These are phyloP conservation scores for Cheilosia pagana DNA, from an alignment of 2,888 invertebrate genomes.

Conservation along the genomic window DNA sequence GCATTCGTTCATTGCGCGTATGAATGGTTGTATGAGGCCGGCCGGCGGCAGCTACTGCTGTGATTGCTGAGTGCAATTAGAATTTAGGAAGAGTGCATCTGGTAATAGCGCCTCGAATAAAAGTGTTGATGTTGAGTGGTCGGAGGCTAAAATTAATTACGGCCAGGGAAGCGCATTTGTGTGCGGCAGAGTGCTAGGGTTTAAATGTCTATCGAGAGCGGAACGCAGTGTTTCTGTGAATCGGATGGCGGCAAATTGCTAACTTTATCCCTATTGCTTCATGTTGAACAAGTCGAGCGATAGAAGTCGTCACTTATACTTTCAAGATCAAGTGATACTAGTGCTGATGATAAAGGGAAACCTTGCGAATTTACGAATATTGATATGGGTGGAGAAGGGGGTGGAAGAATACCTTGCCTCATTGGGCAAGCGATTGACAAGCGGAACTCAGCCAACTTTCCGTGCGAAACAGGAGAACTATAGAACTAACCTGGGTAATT, in stretches of 20 bases:
- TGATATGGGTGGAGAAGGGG: no score
- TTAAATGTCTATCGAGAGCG: background rate
- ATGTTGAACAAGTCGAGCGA: background rate
- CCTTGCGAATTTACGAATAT: no score
- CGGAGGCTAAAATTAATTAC: background rate
- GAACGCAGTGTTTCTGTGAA: background rate
- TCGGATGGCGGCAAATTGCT: background rate
- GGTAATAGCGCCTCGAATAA: slow-evolving; percentile 45
- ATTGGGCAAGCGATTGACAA: no score
- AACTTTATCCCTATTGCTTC: background rate
- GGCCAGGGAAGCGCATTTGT: background rate
- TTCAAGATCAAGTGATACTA: no score
- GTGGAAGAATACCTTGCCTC: no score
- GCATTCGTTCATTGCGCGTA: background rate
- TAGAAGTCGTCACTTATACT: no score
- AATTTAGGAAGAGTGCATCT: slow-evolving; percentile 54
- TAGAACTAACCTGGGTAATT: no score
- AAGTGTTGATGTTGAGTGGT: slow-evolving; percentile 56
- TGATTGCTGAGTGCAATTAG: slow-evolving; percentile 53
- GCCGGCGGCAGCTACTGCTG: slow-evolving; percentile 54
- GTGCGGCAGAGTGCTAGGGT: background rate
- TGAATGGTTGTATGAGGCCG: slow-evolving; percentile 14
- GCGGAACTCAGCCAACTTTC: no score
- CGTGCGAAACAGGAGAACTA: no score
- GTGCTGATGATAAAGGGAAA: no score